A percentile compares a stretch with the other conserved stretches of the same genome.
phyloP scores from a whole-genome alignment of 2,888 invertebrate species.

The Punctoribates punctum region DNA sequence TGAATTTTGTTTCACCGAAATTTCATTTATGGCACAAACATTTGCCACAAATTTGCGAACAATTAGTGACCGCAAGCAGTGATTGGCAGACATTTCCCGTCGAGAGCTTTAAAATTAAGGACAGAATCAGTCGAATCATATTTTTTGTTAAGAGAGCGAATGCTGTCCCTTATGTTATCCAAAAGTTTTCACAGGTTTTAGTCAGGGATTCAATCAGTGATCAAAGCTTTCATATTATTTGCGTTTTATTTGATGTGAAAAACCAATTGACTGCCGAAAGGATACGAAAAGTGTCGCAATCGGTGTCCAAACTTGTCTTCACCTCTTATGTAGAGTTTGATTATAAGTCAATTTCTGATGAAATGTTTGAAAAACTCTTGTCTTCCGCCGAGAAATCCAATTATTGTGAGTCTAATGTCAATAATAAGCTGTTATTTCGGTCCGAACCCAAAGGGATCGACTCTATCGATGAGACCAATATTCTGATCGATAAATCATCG shows the following conservation, averaged over 20 bases:
- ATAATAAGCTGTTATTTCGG: background rate
- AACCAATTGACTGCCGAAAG: slow-evolving; percentile 2
- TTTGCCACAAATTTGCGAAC: slow-evolving; percentile 9
- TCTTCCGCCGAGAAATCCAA: background rate
- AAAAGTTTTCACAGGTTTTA: background rate
- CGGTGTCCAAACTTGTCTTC: background rate
- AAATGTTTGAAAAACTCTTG: background rate
- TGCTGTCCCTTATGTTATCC: background rate
- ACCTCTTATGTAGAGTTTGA: slow-evolving; percentile 1
- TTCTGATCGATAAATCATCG: background rate
- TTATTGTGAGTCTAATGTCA: background rate
- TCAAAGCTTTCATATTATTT: background rate
- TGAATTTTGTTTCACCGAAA: slow-evolving; percentile 6
- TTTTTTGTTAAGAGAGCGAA: background rate
- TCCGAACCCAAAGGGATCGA: background rate
- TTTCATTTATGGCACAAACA: background rate
- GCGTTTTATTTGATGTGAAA: background rate
- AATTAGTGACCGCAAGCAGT: background rate
- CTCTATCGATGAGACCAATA: background rate
- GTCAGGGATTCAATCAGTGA: background rate
- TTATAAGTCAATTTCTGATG: background rate
- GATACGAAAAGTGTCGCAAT: background rate
- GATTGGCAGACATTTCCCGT: slow-evolving; percentile 1
- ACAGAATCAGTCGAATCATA: background rate
- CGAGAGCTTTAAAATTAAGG: background rate